Conservation (phyloP, 2,113 vertebrate genomes). For the Hemibagrus wyckioides region DNA sequence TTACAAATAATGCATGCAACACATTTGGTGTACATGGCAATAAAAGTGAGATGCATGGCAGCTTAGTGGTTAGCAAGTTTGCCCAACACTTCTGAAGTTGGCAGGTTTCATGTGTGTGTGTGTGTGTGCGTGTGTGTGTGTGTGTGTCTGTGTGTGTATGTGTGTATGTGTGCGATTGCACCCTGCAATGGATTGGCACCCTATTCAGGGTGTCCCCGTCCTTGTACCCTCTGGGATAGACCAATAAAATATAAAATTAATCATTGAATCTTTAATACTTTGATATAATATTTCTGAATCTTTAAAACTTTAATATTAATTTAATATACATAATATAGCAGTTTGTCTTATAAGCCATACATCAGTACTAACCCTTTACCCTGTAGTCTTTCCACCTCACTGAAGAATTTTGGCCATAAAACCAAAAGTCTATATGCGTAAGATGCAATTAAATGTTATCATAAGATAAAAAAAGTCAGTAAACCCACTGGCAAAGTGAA, state of each 20-base stretch:
- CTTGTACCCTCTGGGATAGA: no score
- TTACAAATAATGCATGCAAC: not conserved
- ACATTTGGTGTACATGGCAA: not conserved
- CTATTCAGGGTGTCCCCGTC: no score
- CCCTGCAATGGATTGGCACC: no score
- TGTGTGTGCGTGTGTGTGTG: no score
- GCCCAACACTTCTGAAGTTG: no score
- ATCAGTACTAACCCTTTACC: not conserved
- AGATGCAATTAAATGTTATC: not conserved
- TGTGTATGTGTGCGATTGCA: no score
- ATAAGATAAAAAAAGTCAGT: not conserved
- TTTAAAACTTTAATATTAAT: not conserved
- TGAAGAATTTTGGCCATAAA: not conserved
- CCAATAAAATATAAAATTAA: no score
- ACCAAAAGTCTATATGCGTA: not conserved
- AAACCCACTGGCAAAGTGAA: not conserved
- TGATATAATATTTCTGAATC: not conserved
- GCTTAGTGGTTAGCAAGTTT: no score
- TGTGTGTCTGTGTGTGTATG: no score
- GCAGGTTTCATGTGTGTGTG: no score
- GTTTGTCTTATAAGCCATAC: not conserved
- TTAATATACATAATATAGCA: not conserved
- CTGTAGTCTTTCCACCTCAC: not conserved
- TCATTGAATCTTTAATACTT: not conserved
- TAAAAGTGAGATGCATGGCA: no score